Base-by-base conservation (phyloP, 2,797 vertebrate species). In the Thunnus albacares region DNA sequence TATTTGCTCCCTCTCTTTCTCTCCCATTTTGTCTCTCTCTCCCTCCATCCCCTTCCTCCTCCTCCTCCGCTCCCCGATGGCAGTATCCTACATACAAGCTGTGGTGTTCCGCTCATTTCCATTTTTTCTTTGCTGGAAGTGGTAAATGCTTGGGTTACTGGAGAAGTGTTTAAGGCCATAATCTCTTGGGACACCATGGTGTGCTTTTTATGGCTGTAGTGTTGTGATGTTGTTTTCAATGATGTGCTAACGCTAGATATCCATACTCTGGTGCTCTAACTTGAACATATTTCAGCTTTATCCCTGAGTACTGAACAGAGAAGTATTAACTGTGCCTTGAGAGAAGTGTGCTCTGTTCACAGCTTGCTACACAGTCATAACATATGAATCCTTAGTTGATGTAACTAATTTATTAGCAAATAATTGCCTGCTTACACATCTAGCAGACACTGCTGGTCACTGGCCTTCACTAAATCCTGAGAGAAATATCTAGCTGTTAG, bases 21-120 rank as follows among this genome's bases (percentile, higher is more conserved):
- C 65, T 43, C 41, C 15, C 38, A 17, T 15, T 43, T 55, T 3
- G 35, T 26, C 22, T 28, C 10, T 47, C 30, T 43, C 35, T 66
- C 26, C 18, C 53, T 71, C 24, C 35, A 9, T 56, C 62, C 26
- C 82, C 56, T 26, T 52, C 43, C 49, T 83, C 82, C 77, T 83
- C 82, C 77, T 71, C 80, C 79, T 77, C 85, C 26, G 41, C 71
- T 81, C 70, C 75, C 67, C 81, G 78, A 83, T 86, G 73, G 75
- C 67, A 47, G 28, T 83, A 79, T 85, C 75, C 70, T 83, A 79
- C 80, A 88, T 70, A 80, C 80, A 86, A 83, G 75, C 84, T 83
- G 80, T 83, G 83, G 28, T 72, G 64, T 71, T 82, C 38, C 55
- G 43, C 55, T 87, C 30, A 41, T 82, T 82, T 76, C 13, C 52